phyloP scores from a whole-genome alignment of 1,140 invertebrate species.

The Drosophila arawakana region DNA sequence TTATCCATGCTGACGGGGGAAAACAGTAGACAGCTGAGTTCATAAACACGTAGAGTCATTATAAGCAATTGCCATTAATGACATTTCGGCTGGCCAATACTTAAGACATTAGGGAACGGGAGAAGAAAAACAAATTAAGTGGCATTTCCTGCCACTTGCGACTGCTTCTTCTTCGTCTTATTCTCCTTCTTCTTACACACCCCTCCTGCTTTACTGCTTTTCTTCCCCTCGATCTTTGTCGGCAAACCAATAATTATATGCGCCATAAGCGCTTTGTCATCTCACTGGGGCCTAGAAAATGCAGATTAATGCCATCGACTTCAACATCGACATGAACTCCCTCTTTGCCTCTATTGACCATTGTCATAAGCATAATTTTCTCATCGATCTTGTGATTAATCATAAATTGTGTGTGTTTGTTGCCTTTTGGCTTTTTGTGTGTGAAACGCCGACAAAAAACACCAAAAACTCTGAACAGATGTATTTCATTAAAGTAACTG shows the following conservation, averaged over 20 bases:
- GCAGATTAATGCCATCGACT: constrained; percentile 70
- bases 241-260: constrained; percentile 78
- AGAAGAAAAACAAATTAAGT: constrained; percentile 74
- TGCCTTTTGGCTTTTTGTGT: constrained; percentile 52
- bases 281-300: constrained; percentile 73
- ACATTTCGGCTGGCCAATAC: constrained; percentile 74
- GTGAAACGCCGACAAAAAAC: constrained; percentile 42
- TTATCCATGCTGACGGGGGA: constrained; percentile 59
- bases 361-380: constrained; percentile 82
- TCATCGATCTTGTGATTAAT: constrained; percentile 83
- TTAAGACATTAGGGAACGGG: constrained; percentile 58
- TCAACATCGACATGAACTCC: background rate
- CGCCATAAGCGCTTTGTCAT: constrained; percentile 81
- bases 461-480: constrained; percentile 45
- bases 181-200: background rate
- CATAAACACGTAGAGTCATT: constrained; percentile 70
- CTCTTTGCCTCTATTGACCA: constrained; percentile 45
- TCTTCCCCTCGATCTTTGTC: constrained; percentile 67
- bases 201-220: background rate
- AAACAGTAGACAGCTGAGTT: constrained; percentile 18
- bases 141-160: constrained; percentile 79
- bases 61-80: constrained; percentile 80
- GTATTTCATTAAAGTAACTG: constrained; percentile 78
- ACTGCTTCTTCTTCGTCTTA: constrained; percentile 38
- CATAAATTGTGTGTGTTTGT: constrained; percentile 68